Evolutionary conservation across 2,797 vertebrate genomes (phyloP), one percentile per base, ranked within the genome.

Genomic region (Carduelis carduelis): DNA sequence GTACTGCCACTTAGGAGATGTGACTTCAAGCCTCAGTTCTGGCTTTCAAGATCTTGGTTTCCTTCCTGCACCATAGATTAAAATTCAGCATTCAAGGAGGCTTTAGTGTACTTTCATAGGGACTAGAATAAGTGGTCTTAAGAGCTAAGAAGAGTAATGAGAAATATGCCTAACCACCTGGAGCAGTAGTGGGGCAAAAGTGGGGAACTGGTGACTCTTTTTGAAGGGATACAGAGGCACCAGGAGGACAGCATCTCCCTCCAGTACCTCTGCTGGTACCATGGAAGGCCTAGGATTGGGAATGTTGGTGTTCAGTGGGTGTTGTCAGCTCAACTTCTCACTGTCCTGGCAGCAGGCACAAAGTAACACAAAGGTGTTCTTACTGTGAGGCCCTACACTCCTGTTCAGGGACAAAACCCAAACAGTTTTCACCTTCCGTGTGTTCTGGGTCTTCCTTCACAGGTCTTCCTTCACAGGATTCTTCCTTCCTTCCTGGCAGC

Each of bases 251-350:
- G 9, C 27, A 43, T 53, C 28, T 66, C 6, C 7, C 8, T 69
- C 7, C 14, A 55, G 19, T 6, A 59, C 2, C 6, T 61, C 55
- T 61, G 6, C 14, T 60, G 22, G 3, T 27, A 52, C 13, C 2
- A 3, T 0, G 0, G 35, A 30, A 30, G 26, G 23, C 10, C 20
- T 18, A 32, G 28, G 18, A 27, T 15, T 71, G 46, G 6, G 21
- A 10, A 30, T 68, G n/a, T 14, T 61, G 13, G 4, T 41, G 27
- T 69, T 72, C 13, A 41, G 9, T 14, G 19, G 4, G 2, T 68
- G 13, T 72, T 28, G 7, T 79, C 50, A 65, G 11, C 30, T 59
- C 14, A 66, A 1, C 2, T 59, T n/a, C 53, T 80, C 1, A 0
- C 13, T 65, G 14, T 47, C 16, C 34, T 47, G 26, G 26, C 28